Evolutionary conservation across 2,113 vertebrate genomes (phyloP).

Genomic region (Colaptes auratus): DNA sequence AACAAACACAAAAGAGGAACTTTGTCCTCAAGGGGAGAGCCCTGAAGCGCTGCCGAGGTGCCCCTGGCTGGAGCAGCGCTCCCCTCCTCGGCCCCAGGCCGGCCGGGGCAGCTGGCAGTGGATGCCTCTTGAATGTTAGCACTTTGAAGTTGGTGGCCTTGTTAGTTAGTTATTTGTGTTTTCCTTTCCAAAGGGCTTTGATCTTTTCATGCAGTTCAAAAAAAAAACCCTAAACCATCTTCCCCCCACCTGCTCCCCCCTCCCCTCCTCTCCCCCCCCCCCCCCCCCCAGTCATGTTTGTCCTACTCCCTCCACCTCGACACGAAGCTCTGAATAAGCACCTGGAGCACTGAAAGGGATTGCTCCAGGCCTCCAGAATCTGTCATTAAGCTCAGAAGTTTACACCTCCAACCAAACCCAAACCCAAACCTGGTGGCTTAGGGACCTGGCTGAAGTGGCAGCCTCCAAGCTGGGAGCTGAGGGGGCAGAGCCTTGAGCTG

Average conservation of each 20-base stretch:
- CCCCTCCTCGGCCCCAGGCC: not conserved
- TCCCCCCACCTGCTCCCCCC: not conserved
- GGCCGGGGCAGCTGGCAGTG: not conserved
- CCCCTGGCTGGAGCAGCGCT: not conserved
- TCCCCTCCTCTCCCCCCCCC: too few species aligned
- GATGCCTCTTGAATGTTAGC: slow-evolving; percentile 24
- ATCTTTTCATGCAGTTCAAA: slow-evolving; percentile 74
- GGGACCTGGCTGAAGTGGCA: not conserved
- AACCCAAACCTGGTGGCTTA: too few species aligned
- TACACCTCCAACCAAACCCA: not conserved
- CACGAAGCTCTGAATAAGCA: not conserved
- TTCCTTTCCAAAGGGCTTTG: slow-evolving; percentile 80
- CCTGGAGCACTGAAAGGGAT: not conserved
- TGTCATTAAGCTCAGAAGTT: slow-evolving; percentile 46
- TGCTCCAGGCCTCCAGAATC: not conserved
- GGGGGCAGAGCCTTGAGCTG: not conserved
- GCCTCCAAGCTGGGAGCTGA: too few species aligned
- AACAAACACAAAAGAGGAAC: not conserved
- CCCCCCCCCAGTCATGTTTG: not conserved
- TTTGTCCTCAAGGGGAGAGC: not conserved
- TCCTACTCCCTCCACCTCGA: slow-evolving; percentile 59
- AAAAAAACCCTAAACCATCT: not conserved
- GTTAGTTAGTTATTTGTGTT: not conserved
- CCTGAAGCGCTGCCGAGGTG: slow-evolving; percentile 43
- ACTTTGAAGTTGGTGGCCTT: slow-evolving; percentile 76